A percentile compares a stretch with the other conserved stretches of the same genome.
These are phyloP conservation scores for Tetraodon nigroviridis DNA, from an alignment of 2,113 vertebrate genomes.

Conservation along the genomic window DNA sequence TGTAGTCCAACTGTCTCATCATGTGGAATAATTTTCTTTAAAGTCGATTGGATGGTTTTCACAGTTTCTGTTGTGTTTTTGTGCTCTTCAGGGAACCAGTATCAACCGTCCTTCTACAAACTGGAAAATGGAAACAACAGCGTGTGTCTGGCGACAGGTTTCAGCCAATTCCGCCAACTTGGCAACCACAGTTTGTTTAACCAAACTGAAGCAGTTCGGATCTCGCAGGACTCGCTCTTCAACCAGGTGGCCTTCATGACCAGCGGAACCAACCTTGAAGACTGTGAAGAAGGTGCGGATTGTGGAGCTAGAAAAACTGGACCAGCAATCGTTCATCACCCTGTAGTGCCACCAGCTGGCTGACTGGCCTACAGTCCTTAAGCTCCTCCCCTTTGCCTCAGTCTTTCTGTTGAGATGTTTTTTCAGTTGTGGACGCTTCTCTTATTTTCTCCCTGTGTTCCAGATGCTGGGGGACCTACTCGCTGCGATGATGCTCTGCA, in stretches of 20 bases:
- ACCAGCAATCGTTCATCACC: no score
- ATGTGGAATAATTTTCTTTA: no score
- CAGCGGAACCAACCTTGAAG: no score
- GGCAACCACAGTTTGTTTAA: accelerated
- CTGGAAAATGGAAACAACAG: accelerated
- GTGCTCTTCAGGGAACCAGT: constrained; percentile 22
- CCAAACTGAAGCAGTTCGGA: accelerated
- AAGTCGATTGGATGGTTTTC: background rate
- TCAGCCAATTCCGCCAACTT: accelerated
- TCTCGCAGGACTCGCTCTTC: background rate
- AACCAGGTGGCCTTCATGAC: constrained; percentile 20
- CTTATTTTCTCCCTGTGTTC: background rate
- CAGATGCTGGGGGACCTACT: accelerated
- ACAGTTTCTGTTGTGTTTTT: background rate
- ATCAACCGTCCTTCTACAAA: background rate
- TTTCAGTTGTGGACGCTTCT: no score
- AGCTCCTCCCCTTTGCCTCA: no score
- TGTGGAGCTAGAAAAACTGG: background rate
- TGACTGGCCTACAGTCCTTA: no score
- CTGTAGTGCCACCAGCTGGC: no score
- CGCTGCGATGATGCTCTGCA: accelerated
- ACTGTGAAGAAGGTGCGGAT: accelerated
- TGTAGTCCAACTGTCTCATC: background rate
- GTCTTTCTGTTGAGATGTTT: no score
- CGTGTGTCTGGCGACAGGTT: constrained; percentile 55